Conservation (phyloP, 1,140 invertebrate genomes). For the Plodia interpunctella region DNA sequence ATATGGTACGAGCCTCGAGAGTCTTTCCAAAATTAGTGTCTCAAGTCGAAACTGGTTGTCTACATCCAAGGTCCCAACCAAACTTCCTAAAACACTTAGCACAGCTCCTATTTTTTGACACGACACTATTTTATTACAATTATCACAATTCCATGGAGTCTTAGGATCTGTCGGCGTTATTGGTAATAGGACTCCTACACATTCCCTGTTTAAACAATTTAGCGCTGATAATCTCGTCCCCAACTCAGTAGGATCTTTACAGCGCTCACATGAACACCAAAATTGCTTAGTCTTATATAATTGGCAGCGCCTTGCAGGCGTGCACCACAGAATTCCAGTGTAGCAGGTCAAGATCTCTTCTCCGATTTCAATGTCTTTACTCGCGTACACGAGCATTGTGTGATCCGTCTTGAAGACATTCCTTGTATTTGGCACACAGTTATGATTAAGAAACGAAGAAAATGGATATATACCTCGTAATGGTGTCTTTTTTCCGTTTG, state of each 20-base stretch:
- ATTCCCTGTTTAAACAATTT: constrained; percentile 70
- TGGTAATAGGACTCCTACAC: constrained; percentile 64
- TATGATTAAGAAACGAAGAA: constrained; percentile 85
- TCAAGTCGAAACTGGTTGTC: constrained; percentile 59
- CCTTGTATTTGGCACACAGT: constrained; percentile 85
- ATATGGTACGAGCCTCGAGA: constrained; percentile 63
- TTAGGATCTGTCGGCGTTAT: constrained; percentile 45
- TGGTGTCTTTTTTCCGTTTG: constrained; percentile 55
- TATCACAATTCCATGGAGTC: constrained; percentile 69
- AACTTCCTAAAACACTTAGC: constrained; percentile 64
- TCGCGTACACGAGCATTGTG: constrained; percentile 80
- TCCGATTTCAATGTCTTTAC: constrained; percentile 79
- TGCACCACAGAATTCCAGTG: constrained; percentile 85
- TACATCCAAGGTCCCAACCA: constrained; percentile 52
- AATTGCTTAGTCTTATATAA: constrained; percentile 85
- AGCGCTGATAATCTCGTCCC: constrained; percentile 67
- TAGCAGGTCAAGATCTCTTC: constrained; percentile 86
- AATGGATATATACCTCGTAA: constrained; percentile 84
- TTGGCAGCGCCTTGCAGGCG: constrained; percentile 79
- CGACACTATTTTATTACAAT: constrained; percentile 45
- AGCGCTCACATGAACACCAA: constrained; percentile 82
- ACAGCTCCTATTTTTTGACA: constrained; percentile 50
- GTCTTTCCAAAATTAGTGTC: constrained; percentile 54
- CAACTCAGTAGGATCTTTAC: constrained; percentile 81
- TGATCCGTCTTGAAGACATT: constrained; percentile 79